Conservation (phyloP, 1,140 invertebrate species). For the Zeugodacus cucurbitae region DNA sequence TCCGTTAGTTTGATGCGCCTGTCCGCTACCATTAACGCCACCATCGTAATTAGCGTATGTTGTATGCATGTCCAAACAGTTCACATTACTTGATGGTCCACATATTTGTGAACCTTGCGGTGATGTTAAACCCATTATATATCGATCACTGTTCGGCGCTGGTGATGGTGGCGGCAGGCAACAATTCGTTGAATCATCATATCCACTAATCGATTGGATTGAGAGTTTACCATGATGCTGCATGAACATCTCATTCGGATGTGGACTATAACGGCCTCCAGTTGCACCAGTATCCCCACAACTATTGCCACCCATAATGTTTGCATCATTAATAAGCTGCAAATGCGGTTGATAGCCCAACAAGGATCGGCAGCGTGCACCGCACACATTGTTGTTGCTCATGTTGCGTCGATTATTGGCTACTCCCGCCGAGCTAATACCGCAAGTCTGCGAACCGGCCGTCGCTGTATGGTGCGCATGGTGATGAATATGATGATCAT, state of each 20-base stretch:
- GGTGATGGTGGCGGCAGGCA: constrained; percentile 61
- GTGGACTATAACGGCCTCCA: constrained; percentile 53
- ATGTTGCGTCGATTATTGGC: neutral
- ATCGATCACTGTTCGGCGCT: constrained; percentile 59
- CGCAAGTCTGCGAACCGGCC: neutral
- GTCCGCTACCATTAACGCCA: neutral
- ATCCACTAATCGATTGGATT: constrained; percentile 52
- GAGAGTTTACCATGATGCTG: constrained; percentile 51
- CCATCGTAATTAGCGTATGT: neutral
- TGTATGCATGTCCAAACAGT: neutral
- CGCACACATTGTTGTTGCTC: neutral
- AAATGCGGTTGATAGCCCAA: constrained; percentile 14
- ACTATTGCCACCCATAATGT: neutral
- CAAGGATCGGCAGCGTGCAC: neutral
- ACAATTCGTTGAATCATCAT: constrained; percentile 53
- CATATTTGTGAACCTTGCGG: neutral
- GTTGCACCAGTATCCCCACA: neutral
- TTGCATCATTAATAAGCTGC: neutral
- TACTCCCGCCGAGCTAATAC: neutral
- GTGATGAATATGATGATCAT: neutral
- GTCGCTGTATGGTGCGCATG: neutral
- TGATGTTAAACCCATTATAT: constrained; percentile 41
- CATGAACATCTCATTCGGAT: constrained; percentile 53
- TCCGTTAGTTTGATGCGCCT: constrained; percentile 41
- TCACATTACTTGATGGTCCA: neutral